phyloP scores from a whole-genome alignment of 1,140 invertebrate species.

The Formica exsecta region DNA sequence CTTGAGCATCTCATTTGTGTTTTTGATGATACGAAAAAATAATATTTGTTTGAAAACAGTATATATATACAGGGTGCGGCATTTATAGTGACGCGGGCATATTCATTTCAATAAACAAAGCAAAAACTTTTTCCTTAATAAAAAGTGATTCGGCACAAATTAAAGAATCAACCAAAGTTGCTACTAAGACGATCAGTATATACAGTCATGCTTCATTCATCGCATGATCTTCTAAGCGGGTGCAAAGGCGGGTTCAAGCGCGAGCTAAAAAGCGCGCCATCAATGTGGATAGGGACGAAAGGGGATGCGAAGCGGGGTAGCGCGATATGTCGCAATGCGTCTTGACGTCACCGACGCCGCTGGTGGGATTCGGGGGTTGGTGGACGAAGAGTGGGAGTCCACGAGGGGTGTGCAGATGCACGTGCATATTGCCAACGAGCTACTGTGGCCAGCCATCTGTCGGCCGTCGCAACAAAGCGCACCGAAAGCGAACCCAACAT shows the following conservation, averaged over 20 bases:
- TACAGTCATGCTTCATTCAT: neutral
- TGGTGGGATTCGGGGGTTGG: constrained; percentile 77
- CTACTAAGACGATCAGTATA: neutral
- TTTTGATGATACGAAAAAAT: too few relatives aligned
- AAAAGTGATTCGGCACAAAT: neutral
- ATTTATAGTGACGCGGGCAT: too few relatives aligned
- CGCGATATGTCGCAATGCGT: constrained; percentile 85
- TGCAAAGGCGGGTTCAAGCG: constrained; percentile 21
- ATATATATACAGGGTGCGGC: too few relatives aligned
- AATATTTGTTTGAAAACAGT: too few relatives aligned
- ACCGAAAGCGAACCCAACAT: constrained; percentile 30
- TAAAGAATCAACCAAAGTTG: constrained; percentile 1
- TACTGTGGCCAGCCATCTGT: constrained; percentile 75
- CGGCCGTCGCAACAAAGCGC: constrained; percentile 38
- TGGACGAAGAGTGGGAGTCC: constrained; percentile 48
- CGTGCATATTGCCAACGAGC: constrained; percentile 65
- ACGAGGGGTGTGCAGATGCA: constrained; percentile 67
- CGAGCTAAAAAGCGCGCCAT: constrained; percentile 52
- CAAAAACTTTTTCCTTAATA: neutral
- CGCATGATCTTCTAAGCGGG: neutral
- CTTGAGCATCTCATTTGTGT: too few relatives aligned
- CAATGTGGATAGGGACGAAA: constrained; percentile 15
- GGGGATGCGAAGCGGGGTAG: constrained; percentile 69
- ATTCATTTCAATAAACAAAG: neutral
- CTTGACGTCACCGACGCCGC: constrained; percentile 83